Base-by-base conservation (phyloP, 2,888 invertebrate species). In the Dermolepida albohirtum region DNA sequence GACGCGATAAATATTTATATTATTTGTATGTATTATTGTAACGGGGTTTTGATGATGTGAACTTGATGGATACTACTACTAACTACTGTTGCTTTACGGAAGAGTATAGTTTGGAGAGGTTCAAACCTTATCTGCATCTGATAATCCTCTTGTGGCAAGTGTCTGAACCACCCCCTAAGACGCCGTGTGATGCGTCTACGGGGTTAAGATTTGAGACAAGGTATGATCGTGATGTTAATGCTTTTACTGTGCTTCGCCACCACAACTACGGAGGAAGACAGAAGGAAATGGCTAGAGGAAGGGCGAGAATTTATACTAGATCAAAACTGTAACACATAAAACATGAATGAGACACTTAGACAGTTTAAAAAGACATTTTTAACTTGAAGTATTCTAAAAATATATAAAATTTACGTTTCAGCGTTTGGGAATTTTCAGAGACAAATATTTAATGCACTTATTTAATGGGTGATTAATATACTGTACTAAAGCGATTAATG, bases 171-270 rank as follows among this genome's bases (percentile, higher is more conserved):
- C 81, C 75, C 74, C 79, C 14, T 79, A 81, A 81, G 81, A 81
- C 76, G 78, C 74, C 74, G 75, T 76, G 79, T 79, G 79, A 78
- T 79, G 78, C 79, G 77, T 7, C 34, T 78, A 75, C 74, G 75
- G 81, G 79, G 79, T 79, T 81, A 82, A 82, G 81, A 81, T 79
- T 66, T 74, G 76, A 81, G 80, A 80, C 81, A 81, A 82, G 81
- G 81, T 82, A 82, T 78, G 82, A 82, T 81, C 82, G 82, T 82
- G 82, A 80, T 80, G 80, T 80, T 83, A 83, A 83, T 82, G 82
- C 83, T 80, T 82, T 82, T 81, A 78, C 82, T 78, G 77, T 81
- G 82, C 82, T 81, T 73, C 77, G 74, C 73, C 74, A 81, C 81
- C 81, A 79, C 81, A 82, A 81, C 29, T 47, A n/a, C 41, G 10